Percentiles rank a stretch among this genome's conserved stretches.
phyloP scores from a whole-genome alignment of 2,888 invertebrate genomes.

The Entomobrya multifasciata region DNA sequence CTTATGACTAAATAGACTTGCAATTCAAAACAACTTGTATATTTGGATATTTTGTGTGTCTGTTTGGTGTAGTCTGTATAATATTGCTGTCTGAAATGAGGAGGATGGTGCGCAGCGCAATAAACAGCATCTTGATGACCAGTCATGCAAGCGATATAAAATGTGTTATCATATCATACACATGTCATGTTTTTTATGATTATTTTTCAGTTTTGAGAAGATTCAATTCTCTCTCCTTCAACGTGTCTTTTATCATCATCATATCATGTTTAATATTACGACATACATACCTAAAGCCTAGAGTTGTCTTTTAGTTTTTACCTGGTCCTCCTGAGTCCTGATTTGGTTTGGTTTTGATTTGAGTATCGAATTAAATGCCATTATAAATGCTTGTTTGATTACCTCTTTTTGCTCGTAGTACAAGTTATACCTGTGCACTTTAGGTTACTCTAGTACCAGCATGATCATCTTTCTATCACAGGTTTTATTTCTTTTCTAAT shows the following conservation, averaged over 20 bases:
- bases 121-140: conserved; percentile 47
- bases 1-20: conserved; percentile 4
- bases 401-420: conserved; percentile 12
- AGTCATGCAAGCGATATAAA: conserved; percentile 66
- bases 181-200: conserved; percentile 63
- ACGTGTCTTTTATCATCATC: background rate
- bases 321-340: conserved; percentile 7
- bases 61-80: background rate
- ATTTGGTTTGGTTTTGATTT: too few species aligned
- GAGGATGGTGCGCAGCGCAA: conserved; percentile 26
- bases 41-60: conserved; percentile 16
- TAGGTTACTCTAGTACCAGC: conserved; percentile 44
- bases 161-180: conserved; percentile 71
- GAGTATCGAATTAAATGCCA: conserved; percentile 41
- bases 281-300: background rate
- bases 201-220: conserved; percentile 42
- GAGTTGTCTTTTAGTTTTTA: background rate
- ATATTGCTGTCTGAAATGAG: conserved; percentile 7
- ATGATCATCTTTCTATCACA: conserved; percentile 10
- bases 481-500: conserved; percentile 48
- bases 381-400: conserved; percentile 43
- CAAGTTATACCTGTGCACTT: too few species aligned
- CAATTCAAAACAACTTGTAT: conserved; percentile 30
- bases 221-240: conserved; percentile 37
- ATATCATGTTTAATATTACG: background rate